Evolutionary conservation across 2,888 invertebrate species (phyloP), one percentile per base, ranked within the genome.

Genomic region (Ryuthela nishihirai): DNA sequence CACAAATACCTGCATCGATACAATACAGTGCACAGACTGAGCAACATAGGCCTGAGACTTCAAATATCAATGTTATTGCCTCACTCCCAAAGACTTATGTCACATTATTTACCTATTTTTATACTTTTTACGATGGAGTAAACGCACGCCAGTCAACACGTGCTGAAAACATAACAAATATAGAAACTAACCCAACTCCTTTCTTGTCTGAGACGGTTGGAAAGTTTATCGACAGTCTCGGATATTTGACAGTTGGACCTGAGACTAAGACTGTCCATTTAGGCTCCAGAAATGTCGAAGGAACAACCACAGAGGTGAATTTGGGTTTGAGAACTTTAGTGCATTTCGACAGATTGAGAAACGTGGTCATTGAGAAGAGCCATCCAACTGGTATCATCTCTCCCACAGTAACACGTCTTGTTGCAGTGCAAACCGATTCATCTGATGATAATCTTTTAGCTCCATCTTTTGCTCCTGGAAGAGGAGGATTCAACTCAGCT

Each of bases 291-390:
- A 56, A 55, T n/a, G 32, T 62, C 7, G 63, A 58, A 45, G 64
- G 66, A 20, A 50, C 63, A n/a, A 65, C 65, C 2, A 67, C 67
- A 12, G 65, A 65, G 47, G 67, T 67, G 7, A 67, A 67, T 50
- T 36, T 67, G 7, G 64, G 59, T 7, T 44, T 67, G 15, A 62
- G 62, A 40, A 66, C 67, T 4, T 44, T 61, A 7, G 40, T 67
- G 10, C 54, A 58, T 32, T 54, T 67, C 7, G 65, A 67, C 36
- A 56, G 59, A 29, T 40, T 67, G 7, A 49, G 32, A 18, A 66
- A 67, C 38, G 60, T 54, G 17, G 18, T 42, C 1, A 38, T 42
- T 20, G 62, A 36, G n/a, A n/a, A n/a, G n/a, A n/a, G n/a, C n/a
- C n/a, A 25, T 12, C 0, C 50, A 41, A 24, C 35, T 42, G 10